Percentiles rank a stretch among this genome's conserved stretches.
These are phyloP conservation scores for Catalaphyllia jardinei DNA, from an alignment of 64 coral and sea anemone species.

Conservation along the genomic window DNA sequence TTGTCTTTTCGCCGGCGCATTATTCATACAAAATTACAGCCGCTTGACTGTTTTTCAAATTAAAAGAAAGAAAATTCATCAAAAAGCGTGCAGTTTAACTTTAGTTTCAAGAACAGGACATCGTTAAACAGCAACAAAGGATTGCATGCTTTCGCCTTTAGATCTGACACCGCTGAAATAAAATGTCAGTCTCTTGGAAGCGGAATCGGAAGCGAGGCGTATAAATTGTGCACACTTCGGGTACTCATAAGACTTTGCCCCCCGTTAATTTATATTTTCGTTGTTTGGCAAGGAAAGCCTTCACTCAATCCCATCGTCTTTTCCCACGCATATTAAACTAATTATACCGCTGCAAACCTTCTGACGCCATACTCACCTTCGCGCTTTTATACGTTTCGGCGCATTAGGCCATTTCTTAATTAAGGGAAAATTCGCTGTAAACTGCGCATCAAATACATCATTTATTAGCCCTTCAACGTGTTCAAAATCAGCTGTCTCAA, in stretches of 20 bases:
- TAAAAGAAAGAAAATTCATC: neutral
- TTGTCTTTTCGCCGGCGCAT: too few relatives aligned
- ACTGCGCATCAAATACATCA: too few relatives aligned
- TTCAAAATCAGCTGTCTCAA: too few relatives aligned
- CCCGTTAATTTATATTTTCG: neutral
- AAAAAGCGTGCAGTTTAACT: neutral
- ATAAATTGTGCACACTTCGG: neutral
- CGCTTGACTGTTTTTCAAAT: too few relatives aligned
- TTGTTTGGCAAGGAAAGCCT: neutral
- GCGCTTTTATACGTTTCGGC: neutral
- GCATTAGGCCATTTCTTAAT: too few relatives aligned
- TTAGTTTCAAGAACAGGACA: too few relatives aligned
- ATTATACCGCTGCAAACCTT: neutral
- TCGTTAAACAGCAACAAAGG: neutral
- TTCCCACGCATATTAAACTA: neutral
- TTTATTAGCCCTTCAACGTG: too few relatives aligned
- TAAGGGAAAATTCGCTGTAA: too few relatives aligned
- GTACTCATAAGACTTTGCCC: neutral
- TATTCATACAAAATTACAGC: too few relatives aligned
- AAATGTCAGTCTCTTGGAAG: neutral
- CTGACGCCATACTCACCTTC: neutral
- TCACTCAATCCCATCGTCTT: neutral
- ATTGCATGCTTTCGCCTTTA: neutral
- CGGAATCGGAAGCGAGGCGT: constrained; percentile 2
- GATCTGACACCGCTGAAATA: neutral